These are phyloP conservation scores for Benthochromis sp. DNA, from an alignment of 2,113 vertebrate genomes.

Conservation along the genomic window DNA sequence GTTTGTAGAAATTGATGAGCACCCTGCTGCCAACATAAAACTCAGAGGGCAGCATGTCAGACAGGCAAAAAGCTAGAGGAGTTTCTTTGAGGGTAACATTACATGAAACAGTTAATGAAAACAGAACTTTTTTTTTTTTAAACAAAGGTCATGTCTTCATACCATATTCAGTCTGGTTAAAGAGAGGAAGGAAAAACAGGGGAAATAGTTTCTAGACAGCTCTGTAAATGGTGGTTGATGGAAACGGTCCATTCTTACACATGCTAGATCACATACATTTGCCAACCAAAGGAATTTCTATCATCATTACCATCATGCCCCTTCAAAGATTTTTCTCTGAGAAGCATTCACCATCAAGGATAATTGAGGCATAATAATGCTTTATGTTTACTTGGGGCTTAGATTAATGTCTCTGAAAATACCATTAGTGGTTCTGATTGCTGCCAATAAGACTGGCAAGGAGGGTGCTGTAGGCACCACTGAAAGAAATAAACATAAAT, in stretches of 20 bases:
- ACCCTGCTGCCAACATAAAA: background rate
- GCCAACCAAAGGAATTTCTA: conserved; percentile 42
- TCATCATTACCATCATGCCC: conserved; percentile 29
- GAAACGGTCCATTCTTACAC: background rate
- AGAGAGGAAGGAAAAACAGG: background rate
- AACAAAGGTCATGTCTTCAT: background rate
- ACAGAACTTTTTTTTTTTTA: background rate
- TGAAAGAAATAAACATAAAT: background rate
- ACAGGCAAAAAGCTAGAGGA: background rate
- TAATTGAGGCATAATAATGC: conserved; percentile 30
- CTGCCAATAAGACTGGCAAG: conserved; percentile 5
- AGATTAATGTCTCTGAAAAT: conserved; percentile 36
- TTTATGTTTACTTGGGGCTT: conserved; percentile 40
- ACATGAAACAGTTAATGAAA: conserved; percentile 1
- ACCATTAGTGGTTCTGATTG: conserved; percentile 45
- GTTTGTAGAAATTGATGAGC: background rate
- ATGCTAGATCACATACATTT: conserved; percentile 26
- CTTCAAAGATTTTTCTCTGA: conserved; percentile 16
- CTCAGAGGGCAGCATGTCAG: background rate
- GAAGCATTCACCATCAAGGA: conserved; percentile 16
- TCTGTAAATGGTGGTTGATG: conserved; percentile 1
- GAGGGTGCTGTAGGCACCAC: background rate
- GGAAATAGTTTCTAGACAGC: background rate
- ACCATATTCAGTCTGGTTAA: background rate
- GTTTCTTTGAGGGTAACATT: background rate